Evolutionary conservation across 2,888 invertebrate species (phyloP).

Genomic region (Amiota communis): DNA sequence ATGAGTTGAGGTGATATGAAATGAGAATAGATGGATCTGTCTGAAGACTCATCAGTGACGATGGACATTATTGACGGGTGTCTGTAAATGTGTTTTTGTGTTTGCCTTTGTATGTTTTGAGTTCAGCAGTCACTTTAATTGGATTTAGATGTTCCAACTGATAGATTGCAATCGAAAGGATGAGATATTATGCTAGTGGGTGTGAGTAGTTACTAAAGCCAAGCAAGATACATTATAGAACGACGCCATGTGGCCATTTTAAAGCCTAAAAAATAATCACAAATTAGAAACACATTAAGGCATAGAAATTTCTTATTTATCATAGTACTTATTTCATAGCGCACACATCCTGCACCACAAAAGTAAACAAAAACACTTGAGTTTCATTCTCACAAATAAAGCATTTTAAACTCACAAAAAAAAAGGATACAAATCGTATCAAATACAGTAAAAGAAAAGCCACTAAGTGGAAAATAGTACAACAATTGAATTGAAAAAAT

Average conservation of each 20-base stretch:
- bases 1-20: slow-evolving; percentile 4
- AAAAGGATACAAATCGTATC: no score
- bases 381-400: slow-evolving; percentile 24
- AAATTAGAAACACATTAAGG: slow-evolving; percentile 25
- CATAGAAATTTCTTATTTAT: not conserved
- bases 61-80: slow-evolving; percentile 17
- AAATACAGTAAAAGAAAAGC: no score
- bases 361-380: slow-evolving; percentile 49
- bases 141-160: slow-evolving; percentile 49
- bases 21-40: slow-evolving; percentile 9
- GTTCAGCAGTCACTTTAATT: slow-evolving; percentile 51
- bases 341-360: slow-evolving; percentile 15
- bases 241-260: not conserved
- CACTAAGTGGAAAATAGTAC: no score
- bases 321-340: not conserved
- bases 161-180: slow-evolving; percentile 15
- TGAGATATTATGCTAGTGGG: not conserved
- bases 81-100: not conserved
- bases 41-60: slow-evolving; percentile 35
- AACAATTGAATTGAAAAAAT: no score
- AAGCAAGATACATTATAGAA: not conserved
- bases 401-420: no score
- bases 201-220: not conserved
- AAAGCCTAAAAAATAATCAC: not conserved
- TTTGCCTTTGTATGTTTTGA: slow-evolving; percentile 22